Percentiles rank a stretch among this genome's conserved stretches.
Evolutionary conservation across 2,888 invertebrate species (phyloP).

Genomic region (Argyra leucocephala): DNA sequence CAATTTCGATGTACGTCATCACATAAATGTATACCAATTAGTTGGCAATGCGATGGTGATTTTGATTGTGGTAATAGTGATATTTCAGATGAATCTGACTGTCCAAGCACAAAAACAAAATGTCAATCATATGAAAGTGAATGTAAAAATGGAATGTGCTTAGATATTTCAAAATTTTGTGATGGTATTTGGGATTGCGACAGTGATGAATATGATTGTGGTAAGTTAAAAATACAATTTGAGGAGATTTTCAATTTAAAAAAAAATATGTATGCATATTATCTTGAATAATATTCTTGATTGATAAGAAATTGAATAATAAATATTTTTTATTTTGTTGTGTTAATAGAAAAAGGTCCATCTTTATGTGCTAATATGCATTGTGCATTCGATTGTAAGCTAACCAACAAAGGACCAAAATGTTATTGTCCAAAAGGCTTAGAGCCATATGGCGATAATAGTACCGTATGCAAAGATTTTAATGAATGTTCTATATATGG

Average conservation of each 20-base stretch:
- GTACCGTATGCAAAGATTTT: slow-evolving; percentile 59
- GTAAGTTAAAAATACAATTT: slow-evolving; percentile 27
- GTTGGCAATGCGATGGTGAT: slow-evolving; percentile 71
- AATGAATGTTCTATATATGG: slow-evolving; percentile 67
- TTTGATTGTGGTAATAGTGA: slow-evolving; percentile 70
- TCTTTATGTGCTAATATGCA: slow-evolving; percentile 46
- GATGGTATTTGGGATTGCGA: slow-evolving; percentile 42
- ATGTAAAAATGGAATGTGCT: slow-evolving; percentile 47
- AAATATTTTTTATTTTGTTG: neutral
- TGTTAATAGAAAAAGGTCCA: slow-evolving; percentile 7
- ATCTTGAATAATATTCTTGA: neutral
- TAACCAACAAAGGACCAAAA: slow-evolving; percentile 58
- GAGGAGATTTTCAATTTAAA: too few relatives aligned
- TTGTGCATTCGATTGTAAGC: slow-evolving; percentile 60
- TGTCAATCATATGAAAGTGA: slow-evolving; percentile 61
- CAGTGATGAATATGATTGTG: slow-evolving; percentile 41
- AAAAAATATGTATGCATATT: too few relatives aligned
- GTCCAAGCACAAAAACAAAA: slow-evolving; percentile 51
- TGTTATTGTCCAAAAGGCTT: slow-evolving; percentile 68
- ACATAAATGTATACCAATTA: slow-evolving; percentile 62
- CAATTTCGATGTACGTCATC: slow-evolving; percentile 66
- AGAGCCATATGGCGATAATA: slow-evolving; percentile 46
- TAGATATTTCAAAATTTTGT: slow-evolving; percentile 42
- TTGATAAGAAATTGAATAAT: neutral
- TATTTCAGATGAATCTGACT: slow-evolving; percentile 64